Evolutionary conservation across 2,113 vertebrate genomes (phyloP).

Genomic region (Megaceryle maxima): DNA sequence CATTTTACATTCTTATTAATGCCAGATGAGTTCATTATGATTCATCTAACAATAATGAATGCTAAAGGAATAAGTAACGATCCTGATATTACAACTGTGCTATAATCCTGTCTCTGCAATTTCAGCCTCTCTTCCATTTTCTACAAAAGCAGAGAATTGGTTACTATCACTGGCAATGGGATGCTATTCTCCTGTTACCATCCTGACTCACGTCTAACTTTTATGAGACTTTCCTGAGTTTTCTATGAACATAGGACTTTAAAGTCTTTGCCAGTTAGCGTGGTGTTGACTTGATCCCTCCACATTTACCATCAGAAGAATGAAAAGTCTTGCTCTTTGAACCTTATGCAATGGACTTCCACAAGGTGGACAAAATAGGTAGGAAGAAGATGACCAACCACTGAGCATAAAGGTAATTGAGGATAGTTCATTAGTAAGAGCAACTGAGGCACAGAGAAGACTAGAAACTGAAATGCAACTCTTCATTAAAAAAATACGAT

Average conservation of each 20-base stretch:
- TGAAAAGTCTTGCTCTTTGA: not conserved
- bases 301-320: not conserved
- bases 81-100: not conserved
- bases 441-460: too few species aligned
- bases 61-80: conserved; percentile 37
- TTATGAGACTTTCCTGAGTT: not conserved
- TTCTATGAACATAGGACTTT: not conserved
- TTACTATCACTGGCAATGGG: not conserved
- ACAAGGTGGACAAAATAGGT: not conserved
- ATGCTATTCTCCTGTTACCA: not conserved
- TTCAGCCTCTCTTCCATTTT: not conserved
- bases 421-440: not conserved
- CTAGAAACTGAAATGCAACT: not conserved
- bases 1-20: conserved; percentile 54
- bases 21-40: conserved; percentile 41
- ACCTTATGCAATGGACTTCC: not conserved
- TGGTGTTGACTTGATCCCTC: not conserved
- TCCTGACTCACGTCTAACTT: not conserved
- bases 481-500: not conserved
- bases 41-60: conserved; percentile 35
- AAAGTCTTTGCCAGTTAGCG: not conserved
- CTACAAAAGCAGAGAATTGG: not conserved
- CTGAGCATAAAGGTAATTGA: too few species aligned
- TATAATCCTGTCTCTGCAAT: not conserved
- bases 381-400: not conserved